phyloP scores from a whole-genome alignment of 1,140 invertebrate genomes.

The Zelostemma sp. region DNA sequence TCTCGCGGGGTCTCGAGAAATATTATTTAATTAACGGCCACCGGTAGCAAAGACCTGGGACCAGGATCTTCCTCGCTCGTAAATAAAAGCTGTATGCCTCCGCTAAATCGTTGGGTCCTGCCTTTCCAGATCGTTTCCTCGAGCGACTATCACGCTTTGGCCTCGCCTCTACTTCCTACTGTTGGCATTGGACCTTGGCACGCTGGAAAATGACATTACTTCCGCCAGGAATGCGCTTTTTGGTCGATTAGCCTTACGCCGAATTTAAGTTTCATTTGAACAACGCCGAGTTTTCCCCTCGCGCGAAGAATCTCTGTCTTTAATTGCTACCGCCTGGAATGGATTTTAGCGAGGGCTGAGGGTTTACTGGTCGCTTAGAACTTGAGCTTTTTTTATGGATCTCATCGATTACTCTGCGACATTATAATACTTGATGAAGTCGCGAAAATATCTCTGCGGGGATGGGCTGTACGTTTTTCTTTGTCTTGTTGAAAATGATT shows the following conservation, averaged over 20 bases:
- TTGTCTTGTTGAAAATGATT: too few relatives aligned
- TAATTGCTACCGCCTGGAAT: conserved; percentile 51
- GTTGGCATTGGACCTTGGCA: conserved; percentile 21
- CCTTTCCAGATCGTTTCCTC: conserved; percentile 18
- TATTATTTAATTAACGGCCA: conserved; percentile 69
- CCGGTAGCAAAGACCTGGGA: conserved; percentile 21
- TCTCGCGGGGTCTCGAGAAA: conserved; percentile 56
- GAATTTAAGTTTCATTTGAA: conserved; percentile 56
- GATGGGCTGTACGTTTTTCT: too few relatives aligned
- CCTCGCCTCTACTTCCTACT: too few relatives aligned
- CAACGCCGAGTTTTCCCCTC: conserved; percentile 32
- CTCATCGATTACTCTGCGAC: background rate
- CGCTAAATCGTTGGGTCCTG: conserved; percentile 10
- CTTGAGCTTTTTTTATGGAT: conserved; percentile 26
- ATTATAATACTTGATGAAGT: too few relatives aligned
- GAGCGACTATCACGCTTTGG: background rate
- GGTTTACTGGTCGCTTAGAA: conserved; percentile 21
- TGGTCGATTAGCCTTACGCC: conserved; percentile 63
- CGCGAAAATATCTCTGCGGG: too few relatives aligned
- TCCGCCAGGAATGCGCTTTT: conserved; percentile 53
- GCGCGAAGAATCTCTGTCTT: conserved; percentile 61
- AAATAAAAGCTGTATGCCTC: conserved; percentile 60
- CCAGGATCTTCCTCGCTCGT: conserved; percentile 45
- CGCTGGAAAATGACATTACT: conserved; percentile 55
- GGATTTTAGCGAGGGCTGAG: conserved; percentile 11